Evolutionary conservation across 2,113 vertebrate genomes (phyloP), one percentile per base, ranked within the genome.

Genomic region (Aptenodytes forsteri): DNA sequence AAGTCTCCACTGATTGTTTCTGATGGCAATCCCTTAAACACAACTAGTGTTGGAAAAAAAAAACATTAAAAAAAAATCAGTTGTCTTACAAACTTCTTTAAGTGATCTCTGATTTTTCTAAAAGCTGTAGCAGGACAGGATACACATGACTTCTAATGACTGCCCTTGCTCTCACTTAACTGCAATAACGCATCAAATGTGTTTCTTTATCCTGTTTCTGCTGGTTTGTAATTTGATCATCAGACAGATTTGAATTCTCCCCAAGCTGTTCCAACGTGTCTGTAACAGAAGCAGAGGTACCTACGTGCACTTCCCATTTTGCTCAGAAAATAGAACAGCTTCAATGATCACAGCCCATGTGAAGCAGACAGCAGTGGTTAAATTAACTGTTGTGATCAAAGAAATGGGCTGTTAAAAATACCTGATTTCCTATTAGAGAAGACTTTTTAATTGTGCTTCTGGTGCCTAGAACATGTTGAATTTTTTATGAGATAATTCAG

Each of bases 241-340:
- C 96, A 96, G 97, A 96, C 94, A 55, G 94, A 96, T 97, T 46
- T 97, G 95, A 95, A 93, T 97, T 97, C 69, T 98, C 96, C 93
- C 92, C 95, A 97, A 98, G 97, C 98, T 98, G 96, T 96, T 97
- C 89, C 98, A 97, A 98, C 12, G 97, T 97, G 97, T 98, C 96
- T 75, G 11, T 98, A 98, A 98, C 98, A 98, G 92, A 97, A 93
- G 92, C 93, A 90, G 58, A 89, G 42, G 75, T 88, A 95, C 96
- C 90, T 77, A 82, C 16, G 5, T 93, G 87, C 83, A 93, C 91
- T 97, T 98, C 89, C 84, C 91, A 89, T 91, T 95, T 98, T 93
- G 67, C 82, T 96, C 76, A 27, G 36, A 97, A 98, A 98, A 97
- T 56, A 93, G 93, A 96, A 61, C 80, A 90, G 79, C 79, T 93